Base-by-base conservation (phyloP, 2,113 vertebrate genomes). In the Rousettus leschenaultii region DNA sequence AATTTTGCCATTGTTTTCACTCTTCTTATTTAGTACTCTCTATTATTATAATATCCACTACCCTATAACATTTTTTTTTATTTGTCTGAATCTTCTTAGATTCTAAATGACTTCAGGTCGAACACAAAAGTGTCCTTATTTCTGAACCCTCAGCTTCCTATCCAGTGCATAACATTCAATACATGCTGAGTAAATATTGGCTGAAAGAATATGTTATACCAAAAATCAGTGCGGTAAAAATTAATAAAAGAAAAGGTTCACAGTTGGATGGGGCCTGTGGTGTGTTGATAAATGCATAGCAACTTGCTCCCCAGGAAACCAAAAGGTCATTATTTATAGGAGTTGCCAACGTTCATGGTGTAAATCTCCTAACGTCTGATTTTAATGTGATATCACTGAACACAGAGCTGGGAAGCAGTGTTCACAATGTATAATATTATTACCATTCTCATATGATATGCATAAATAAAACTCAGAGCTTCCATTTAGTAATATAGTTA, bases 171-270 rank as follows among this genome's bases (percentile, higher is more conserved):
- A 70, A 30, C 4, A 82, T 79, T 91, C 45, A 80, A 40, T 24
- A 65, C 14, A 24, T 19, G 10, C 65, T 43, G 53, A 93, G 66
- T 63, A 86, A 93, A 96, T 86, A 26, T 66, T 84, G 82, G 16
- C 51, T 43, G 13, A 66, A 80, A 91, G 51, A 92, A 94, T 80
- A 61, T 40, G 24, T n/a, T 74, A 65, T 26, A 16, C 57, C 40
- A 86, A 94, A 95, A 96, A 74, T 61, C 96, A 95, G 85, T 68
- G 35, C 40, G 16, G 2, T 22, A 89, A 66, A 93, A 61, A 40
- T 94, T 95, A 77, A 91, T 91, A 40, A 71, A 88, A 68, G 30
- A 11, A 93, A 53, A 86, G 45, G 26, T 15, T 73, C 40, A 68
- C 30, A 7, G 55, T 35, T 40, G 21, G 43, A 82, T 43, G 30